These are phyloP conservation scores for Lethenteron camtschaticum DNA, from an alignment of 2,113 vertebrate species.

Conservation along the genomic window DNA sequence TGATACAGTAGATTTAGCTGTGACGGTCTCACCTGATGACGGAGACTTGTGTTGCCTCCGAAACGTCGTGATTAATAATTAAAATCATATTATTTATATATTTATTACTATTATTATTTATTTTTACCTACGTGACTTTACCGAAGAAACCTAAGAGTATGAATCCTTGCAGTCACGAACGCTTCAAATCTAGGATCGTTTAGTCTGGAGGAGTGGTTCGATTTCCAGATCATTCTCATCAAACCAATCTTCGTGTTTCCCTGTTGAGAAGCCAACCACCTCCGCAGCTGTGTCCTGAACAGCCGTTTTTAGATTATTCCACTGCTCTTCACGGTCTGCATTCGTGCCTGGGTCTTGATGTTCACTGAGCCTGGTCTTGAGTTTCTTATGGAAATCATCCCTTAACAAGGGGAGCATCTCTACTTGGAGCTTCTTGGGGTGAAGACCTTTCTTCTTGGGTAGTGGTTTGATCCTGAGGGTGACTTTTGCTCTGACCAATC, in stretches of 20 bases:
- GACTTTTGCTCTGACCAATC: slow-evolving; percentile 1
- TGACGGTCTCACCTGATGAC: too few species aligned
- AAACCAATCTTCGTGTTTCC: slow-evolving; percentile 1
- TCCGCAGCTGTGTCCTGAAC: slow-evolving; percentile 1
- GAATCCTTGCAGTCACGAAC: too few species aligned
- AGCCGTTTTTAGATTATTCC: neutral
- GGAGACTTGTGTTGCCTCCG: too few species aligned
- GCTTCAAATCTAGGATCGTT: neutral
- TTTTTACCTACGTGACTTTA: too few species aligned
- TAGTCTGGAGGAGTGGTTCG: neutral
- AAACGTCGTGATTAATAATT: too few species aligned
- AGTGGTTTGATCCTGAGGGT: neutral
- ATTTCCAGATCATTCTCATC: slow-evolving; percentile 5
- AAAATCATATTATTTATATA: too few species aligned
- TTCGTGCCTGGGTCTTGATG: neutral
- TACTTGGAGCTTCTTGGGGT: neutral
- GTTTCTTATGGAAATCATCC: neutral
- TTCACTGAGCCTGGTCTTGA: neutral
- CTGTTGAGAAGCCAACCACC: neutral
- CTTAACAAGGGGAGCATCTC: neutral
- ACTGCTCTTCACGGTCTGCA: neutral
- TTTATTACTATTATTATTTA: too few species aligned
- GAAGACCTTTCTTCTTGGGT: slow-evolving; percentile 1
- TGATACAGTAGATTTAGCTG: too few species aligned
- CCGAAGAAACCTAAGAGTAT: too few species aligned